phyloP scores from a whole-genome alignment of 2,797 vertebrate species.

The Halcyon smyrnensis region DNA sequence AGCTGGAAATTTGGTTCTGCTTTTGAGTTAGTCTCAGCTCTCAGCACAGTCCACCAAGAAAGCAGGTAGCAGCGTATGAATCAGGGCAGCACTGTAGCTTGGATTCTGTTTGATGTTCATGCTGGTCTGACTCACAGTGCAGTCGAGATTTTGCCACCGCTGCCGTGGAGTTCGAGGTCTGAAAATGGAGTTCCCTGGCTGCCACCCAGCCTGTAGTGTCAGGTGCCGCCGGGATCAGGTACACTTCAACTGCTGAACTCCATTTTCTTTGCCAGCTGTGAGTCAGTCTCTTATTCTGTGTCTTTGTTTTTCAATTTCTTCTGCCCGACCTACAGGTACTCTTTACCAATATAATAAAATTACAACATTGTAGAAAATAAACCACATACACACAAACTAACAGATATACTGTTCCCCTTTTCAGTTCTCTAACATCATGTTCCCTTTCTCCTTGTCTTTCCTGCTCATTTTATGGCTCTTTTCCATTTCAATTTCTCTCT shows the following conservation, averaged over 20 bases:
- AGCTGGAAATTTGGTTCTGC: neutral
- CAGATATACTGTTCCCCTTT: neutral
- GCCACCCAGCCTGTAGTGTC: neutral
- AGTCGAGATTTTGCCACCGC: neutral
- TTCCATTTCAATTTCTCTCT: neutral
- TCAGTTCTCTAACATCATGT: neutral
- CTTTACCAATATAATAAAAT: neutral
- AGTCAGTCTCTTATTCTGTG: neutral
- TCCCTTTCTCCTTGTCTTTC: neutral
- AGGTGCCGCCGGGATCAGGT: neutral
- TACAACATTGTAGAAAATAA: neutral
- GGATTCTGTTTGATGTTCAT: neutral
- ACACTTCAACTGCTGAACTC: neutral
- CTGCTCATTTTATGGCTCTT: constrained; percentile 15
- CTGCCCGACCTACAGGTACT: neutral
- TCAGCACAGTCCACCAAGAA: neutral
- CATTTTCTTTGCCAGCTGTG: neutral
- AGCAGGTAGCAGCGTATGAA: neutral
- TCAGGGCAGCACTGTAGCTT: neutral
- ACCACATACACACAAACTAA: neutral
- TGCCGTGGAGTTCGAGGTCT: neutral
- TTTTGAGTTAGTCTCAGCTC: neutral
- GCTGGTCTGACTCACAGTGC: neutral
- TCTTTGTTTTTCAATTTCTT: neutral
- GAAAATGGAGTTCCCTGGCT: neutral